Conservation (phyloP, 2,888 invertebrate species). For the Acrobeloides nanus region DNA sequence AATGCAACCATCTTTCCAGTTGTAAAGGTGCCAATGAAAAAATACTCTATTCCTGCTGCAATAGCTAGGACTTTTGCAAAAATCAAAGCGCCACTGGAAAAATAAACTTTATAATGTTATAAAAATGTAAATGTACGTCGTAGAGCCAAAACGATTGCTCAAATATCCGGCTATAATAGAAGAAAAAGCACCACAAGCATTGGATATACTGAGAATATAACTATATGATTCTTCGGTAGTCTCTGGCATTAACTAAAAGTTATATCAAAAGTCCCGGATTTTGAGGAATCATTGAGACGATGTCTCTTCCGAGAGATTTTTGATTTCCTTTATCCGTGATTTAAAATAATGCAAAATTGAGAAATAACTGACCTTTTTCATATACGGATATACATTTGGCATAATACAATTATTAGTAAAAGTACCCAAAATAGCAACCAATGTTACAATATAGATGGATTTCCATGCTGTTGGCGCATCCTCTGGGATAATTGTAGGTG, state of each 20-base stretch:
- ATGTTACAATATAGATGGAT: constrained; percentile 24
- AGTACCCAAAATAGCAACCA: constrained; percentile 24
- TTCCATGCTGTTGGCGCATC: constrained; percentile 20
- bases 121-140: constrained; percentile 11
- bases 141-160: constrained; percentile 12
- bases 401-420: constrained; percentile 17
- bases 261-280: too few relatives aligned
- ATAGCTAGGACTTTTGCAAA: too few relatives aligned
- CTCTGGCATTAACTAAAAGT: too few relatives aligned
- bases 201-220: constrained; percentile 16
- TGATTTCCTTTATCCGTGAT: too few relatives aligned
- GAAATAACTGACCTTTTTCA: too few relatives aligned
- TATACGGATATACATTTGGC: constrained; percentile 21
- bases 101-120: too few relatives aligned
- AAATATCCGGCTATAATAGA: constrained; percentile 18
- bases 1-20: constrained; percentile 19
- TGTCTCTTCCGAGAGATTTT: too few relatives aligned
- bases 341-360: too few relatives aligned
- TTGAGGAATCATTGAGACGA: too few relatives aligned
- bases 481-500: too few relatives aligned
- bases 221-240: constrained; percentile 29
- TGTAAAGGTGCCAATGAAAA: constrained; percentile 12
- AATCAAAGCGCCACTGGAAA: too few relatives aligned
- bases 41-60: too few relatives aligned
- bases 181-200: constrained; percentile 18